These are phyloP conservation scores for Bradypodion ventrale DNA, from an alignment of 2,797 vertebrate genomes.

Conservation along the genomic window DNA sequence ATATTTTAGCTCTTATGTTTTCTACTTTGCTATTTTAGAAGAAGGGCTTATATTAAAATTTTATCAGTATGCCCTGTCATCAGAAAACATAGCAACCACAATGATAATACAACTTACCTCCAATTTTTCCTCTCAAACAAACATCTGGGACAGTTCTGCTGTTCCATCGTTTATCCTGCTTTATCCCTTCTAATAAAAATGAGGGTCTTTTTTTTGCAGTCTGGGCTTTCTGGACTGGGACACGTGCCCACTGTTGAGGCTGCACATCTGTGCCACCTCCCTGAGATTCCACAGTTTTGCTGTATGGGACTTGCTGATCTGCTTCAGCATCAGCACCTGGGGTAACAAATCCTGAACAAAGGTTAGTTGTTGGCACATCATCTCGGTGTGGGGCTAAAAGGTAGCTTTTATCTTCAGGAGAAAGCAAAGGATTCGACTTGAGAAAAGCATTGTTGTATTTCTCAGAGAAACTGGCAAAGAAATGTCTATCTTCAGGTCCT, in stretches of 20 bases:
- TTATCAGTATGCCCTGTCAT: background rate
- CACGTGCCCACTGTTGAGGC: constrained; percentile 42
- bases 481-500: constrained; percentile 61
- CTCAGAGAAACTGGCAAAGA: constrained; percentile 64
- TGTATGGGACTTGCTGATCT: constrained; percentile 61
- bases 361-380: constrained; percentile 68
- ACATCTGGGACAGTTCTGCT: constrained; percentile 70
- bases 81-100: background rate
- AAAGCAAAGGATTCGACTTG: constrained; percentile 56
- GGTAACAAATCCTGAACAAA: constrained; percentile 74
- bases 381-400: constrained; percentile 67
- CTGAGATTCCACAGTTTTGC: constrained; percentile 64
- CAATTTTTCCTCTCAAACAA: constrained; percentile 65
- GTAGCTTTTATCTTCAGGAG: constrained; percentile 13
- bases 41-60: background rate
- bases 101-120: constrained; percentile 66
- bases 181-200: constrained; percentile 53
- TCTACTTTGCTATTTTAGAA: background rate
- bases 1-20: background rate
- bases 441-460: constrained; percentile 56
- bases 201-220: constrained; percentile 40
- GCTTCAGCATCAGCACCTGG: constrained; percentile 62
- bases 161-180: constrained; percentile 70
- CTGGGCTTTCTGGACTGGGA: constrained; percentile 42
- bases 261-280: constrained; percentile 52